Percentiles rank a stretch among this genome's conserved stretches.
Evolutionary conservation across 1,140 invertebrate genomes (phyloP).

Genomic region (Drosophila busckii): DNA sequence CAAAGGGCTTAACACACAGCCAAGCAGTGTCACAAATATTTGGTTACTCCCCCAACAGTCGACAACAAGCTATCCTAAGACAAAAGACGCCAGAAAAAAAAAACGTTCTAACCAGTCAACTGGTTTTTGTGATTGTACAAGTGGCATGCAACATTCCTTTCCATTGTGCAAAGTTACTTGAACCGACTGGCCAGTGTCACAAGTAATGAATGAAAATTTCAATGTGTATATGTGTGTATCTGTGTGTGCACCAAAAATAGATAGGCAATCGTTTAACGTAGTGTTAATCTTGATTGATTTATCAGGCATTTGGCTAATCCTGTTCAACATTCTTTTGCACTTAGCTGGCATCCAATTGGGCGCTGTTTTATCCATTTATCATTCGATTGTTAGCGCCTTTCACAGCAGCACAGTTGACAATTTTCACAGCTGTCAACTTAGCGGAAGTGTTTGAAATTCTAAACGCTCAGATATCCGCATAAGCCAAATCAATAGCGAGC

Average conservation of each 20-base stretch:
- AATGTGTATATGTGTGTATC: neutral
- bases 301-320: conserved; percentile 61
- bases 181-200: conserved; percentile 60
- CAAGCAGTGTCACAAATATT: conserved; percentile 41
- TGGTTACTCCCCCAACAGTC: conserved; percentile 41
- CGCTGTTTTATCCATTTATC: conserved; percentile 44
- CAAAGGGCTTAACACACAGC: conserved; percentile 45
- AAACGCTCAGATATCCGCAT: conserved; percentile 59
- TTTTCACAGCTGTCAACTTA: conserved; percentile 78
- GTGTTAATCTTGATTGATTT: conserved; percentile 74
- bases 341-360: conserved; percentile 26
- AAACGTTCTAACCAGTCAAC: conserved; percentile 48
- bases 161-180: conserved; percentile 61
- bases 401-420: conserved; percentile 63
- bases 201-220: conserved; percentile 58
- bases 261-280: conserved; percentile 51
- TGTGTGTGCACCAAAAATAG: conserved; percentile 32
- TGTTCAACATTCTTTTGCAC: conserved; percentile 73
- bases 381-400: conserved; percentile 60
- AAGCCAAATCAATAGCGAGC: conserved; percentile 27
- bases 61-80: neutral
- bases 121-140: conserved; percentile 16
- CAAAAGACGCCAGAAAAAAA: conserved; percentile 15
- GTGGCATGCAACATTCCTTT: conserved; percentile 58
- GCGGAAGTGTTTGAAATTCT: conserved; percentile 71